These are phyloP conservation scores for Sphaerophoria taeniata DNA, from an alignment of 2,888 invertebrate species.

Conservation along the genomic window DNA sequence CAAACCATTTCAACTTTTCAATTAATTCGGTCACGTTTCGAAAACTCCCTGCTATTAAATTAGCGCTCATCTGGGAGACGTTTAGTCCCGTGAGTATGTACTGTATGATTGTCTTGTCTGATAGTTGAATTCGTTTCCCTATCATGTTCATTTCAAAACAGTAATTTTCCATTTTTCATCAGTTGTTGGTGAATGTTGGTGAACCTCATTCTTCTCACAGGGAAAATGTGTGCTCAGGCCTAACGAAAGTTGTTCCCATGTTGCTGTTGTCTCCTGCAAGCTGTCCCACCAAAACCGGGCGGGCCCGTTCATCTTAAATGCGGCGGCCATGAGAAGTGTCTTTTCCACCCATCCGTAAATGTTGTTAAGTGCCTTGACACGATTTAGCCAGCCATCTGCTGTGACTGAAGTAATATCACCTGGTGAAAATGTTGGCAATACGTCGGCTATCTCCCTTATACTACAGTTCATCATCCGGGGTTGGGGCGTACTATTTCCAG, in stretches of 20 bases:
- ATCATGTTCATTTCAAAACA: neutral
- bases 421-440: constrained; percentile 10
- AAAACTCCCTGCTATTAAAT: neutral
- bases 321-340: constrained; percentile 1
- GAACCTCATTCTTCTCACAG: neutral
- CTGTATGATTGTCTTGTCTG: neutral
- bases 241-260: neutral
- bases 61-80: neutral
- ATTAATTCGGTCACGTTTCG: neutral
- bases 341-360: constrained; percentile 29
- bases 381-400: constrained; percentile 12
- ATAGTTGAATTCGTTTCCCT: neutral
- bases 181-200: constrained; percentile 6
- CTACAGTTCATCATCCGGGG: neutral
- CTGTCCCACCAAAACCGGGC: constrained; percentile 1
- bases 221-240: constrained; percentile 20
- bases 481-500: neutral
- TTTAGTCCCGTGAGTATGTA: neutral
- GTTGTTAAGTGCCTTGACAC: neutral
- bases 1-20: constrained; percentile 7
- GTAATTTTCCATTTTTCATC: neutral
- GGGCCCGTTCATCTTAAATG: constrained; percentile 11
- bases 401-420: constrained; percentile 17
- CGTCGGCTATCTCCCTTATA: constrained; percentile 19
- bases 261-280: neutral